phyloP scores from a whole-genome alignment of 2,113 vertebrate species.

The Cololabis saira region DNA sequence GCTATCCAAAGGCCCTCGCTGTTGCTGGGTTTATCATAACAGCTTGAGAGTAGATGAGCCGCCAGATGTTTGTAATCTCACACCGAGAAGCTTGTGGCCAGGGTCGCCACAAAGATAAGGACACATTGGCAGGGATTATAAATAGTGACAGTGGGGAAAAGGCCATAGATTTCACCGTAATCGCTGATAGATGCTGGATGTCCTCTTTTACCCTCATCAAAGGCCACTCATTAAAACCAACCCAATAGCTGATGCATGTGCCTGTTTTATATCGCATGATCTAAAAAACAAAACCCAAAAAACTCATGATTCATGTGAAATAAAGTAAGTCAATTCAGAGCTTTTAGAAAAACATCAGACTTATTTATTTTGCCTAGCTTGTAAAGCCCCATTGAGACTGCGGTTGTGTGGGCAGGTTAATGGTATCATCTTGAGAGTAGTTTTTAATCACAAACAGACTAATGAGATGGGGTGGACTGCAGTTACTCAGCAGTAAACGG shows the following conservation, averaged over 20 bases:
- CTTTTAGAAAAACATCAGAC: conserved; percentile 15
- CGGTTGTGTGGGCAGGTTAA: conserved; percentile 73
- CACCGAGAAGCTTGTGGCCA: conserved; percentile 62
- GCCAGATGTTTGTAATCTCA: conserved; percentile 80
- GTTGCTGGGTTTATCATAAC: conserved; percentile 62
- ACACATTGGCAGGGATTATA: conserved; percentile 67
- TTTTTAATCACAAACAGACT: conserved; percentile 71
- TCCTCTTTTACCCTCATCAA: conserved; percentile 34
- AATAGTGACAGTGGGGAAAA: conserved; percentile 55
- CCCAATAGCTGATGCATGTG: neutral
- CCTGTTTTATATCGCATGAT: conserved; percentile 3
- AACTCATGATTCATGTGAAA: neutral
- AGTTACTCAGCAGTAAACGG: conserved; percentile 53
- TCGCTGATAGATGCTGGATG: conserved; percentile 34
- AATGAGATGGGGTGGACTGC: conserved; percentile 60
- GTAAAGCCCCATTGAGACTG: conserved; percentile 57
- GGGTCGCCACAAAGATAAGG: conserved; percentile 69
- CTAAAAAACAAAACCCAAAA: neutral
- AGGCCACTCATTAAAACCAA: neutral
- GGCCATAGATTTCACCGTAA: conserved; percentile 47
- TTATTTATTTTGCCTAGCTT: conserved; percentile 52
- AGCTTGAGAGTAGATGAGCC: conserved; percentile 74
- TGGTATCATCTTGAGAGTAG: conserved; percentile 59
- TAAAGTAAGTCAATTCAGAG: conserved; percentile 29
- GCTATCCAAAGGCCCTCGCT: conserved; percentile 45